Percentiles rank a stretch among this genome's conserved stretches.
Evolutionary conservation across 2,888 invertebrate species (phyloP).

Genomic region (Drosophila niveifrons): DNA sequence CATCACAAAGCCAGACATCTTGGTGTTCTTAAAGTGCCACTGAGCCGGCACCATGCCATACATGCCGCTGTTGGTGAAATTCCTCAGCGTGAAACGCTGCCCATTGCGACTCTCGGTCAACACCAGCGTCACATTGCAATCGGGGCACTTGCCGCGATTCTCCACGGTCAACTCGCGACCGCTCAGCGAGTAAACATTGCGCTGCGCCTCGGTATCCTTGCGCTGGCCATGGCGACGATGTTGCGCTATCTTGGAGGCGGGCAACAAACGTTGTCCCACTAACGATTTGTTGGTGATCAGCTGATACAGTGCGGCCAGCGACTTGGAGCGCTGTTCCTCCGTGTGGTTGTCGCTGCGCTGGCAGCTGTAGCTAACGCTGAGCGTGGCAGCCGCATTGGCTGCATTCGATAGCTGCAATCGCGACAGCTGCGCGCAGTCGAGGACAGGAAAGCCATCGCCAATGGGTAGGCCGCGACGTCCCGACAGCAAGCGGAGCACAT

Average conservation of each 20-base stretch:
- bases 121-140: slow-evolving; percentile 88
- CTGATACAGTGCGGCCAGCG: slow-evolving; percentile 85
- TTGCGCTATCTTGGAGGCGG: slow-evolving; percentile 85
- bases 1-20: slow-evolving; percentile 91
- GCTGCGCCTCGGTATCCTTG: slow-evolving; percentile 87
- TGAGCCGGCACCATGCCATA: slow-evolving; percentile 91
- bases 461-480: slow-evolving; percentile 90
- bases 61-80: slow-evolving; percentile 88
- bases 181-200: slow-evolving; percentile 87
- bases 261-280: slow-evolving; percentile 76
- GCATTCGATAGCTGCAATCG: slow-evolving; percentile 86
- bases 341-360: slow-evolving; percentile 86
- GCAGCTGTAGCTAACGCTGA: slow-evolving; percentile 87
- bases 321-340: slow-evolving; percentile 86
- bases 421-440: slow-evolving; percentile 87
- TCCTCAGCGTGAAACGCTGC: slow-evolving; percentile 87
- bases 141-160: slow-evolving; percentile 90
- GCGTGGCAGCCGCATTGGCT: neutral
- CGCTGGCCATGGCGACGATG: slow-evolving; percentile 87
- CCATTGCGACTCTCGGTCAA: slow-evolving; percentile 87
- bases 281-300: slow-evolving; percentile 85
- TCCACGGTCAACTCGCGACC: slow-evolving; percentile 89
- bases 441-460: slow-evolving; percentile 87
- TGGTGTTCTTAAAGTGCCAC: slow-evolving; percentile 86
- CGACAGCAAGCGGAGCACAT: slow-evolving; percentile 89